Evolutionary conservation across 2,797 vertebrate species (phyloP).

Genomic region (Brachyalestes nurse): DNA sequence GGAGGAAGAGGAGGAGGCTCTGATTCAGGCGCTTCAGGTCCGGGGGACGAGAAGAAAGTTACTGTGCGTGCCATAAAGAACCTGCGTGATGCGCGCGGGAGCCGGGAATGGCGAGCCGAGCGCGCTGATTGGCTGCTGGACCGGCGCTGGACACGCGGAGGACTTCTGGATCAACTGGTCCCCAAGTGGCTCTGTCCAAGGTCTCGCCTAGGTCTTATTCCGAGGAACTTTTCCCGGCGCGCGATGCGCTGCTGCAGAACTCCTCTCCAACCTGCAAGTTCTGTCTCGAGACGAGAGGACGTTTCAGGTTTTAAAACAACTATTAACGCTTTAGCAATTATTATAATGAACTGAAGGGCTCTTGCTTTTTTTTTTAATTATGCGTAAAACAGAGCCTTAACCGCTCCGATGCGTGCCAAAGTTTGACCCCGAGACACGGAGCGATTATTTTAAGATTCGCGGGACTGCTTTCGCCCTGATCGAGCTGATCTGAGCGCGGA

Average conservation of each 20-base stretch:
- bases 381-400: not conserved
- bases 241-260: constrained; percentile 58
- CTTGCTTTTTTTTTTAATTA: no score
- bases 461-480: constrained; percentile 13
- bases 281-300: constrained; percentile 56
- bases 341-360: not conserved
- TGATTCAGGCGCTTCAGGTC: constrained; percentile 41
- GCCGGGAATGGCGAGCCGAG: not conserved
- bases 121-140: not conserved
- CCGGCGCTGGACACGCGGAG: constrained; percentile 36
- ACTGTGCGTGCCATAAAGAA: no score
- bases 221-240: constrained; percentile 49
- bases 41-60: constrained; percentile 7
- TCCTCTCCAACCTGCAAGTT: constrained; percentile 40
- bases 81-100: not conserved
- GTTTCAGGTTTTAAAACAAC: no score
- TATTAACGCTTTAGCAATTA: no score
- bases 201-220: not conserved
- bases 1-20: constrained; percentile 41
- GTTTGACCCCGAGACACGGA: constrained; percentile 1
- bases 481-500: constrained; percentile 69
- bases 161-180: constrained; percentile 48
- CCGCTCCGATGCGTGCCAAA: constrained; percentile 19
- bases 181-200: constrained; percentile 40
- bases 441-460: not conserved